Base-by-base conservation (phyloP, 2,113 vertebrate species). In the Mohoua ochrocephala region DNA sequence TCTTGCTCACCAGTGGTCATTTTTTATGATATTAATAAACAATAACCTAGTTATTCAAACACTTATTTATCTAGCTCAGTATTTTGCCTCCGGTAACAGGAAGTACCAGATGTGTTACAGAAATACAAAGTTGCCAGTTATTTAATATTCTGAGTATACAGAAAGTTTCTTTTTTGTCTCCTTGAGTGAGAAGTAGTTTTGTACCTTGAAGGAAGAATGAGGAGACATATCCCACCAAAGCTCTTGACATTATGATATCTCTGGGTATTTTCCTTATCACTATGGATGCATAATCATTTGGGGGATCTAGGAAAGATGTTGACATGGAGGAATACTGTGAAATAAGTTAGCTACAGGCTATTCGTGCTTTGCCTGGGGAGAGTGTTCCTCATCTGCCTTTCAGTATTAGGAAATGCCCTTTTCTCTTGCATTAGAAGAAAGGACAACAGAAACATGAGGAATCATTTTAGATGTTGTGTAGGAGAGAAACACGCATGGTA, bases 341-440 rank as follows among this genome's bases (percentile, higher is more conserved):
- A 81, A 64, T 84, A 71, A 73, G 21, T 8, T 93, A 37, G 31
- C 89, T 69, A 69, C 49, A 50, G 87, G 77, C 84, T 89, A 41
- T 35, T 26, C 0, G 0, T 93, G 24, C 84, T 84, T 71, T 91
- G 80, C 73, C 45, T 56, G 44, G 22, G 33, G 52, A 84, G 47
- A 81, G 47, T 45, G 61, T 61, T 91, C 37, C 31, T 82, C 82
- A 75, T 91, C 87, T 97, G 93, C 89, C 81, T 93, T 87, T 92
- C 74, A 79, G n/a, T 56, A 78, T 92, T 84, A 94, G 70, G 65
- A 68, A 79, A 63, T 76, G 49, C 37, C 39, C 22, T 92, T 82
- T 95, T 88, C 63, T 88, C 26, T 71, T 73, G 14, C 27, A 4
- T 79, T 60, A 79, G 41, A 37, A 87, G 33, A 71, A 23, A 78